Conservation (phyloP, 2,113 vertebrate species). For the Scortum barcoo region DNA sequence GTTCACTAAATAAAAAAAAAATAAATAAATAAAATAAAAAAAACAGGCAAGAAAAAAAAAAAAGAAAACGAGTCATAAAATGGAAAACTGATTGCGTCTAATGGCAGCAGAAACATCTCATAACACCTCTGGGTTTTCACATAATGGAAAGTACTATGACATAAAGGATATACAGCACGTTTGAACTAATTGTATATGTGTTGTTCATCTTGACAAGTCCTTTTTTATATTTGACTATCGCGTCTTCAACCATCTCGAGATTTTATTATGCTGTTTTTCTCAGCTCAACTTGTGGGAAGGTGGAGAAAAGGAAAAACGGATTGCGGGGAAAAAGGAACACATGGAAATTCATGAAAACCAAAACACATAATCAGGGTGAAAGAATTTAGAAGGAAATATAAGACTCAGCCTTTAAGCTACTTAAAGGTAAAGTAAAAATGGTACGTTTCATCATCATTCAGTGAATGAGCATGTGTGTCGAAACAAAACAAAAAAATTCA, state of each 20-base stretch:
- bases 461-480: not conserved
- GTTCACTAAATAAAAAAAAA: too few relatives aligned
- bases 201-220: not conserved
- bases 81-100: not conserved
- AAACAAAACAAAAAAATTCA: not conserved
- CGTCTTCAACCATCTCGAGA: constrained; percentile 3
- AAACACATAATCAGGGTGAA: not conserved
- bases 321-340: not conserved
- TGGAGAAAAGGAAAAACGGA: constrained; percentile 9
- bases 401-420: not conserved
- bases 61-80: not conserved
- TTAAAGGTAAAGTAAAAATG: constrained; percentile 17
- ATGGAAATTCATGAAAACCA: not conserved
- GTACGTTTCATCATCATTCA: not conserved
- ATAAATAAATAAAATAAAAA: too few relatives aligned
- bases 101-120: not conserved
- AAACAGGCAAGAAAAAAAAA: too few relatives aligned
- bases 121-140: not conserved
- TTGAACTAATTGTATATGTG: not conserved
- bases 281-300: constrained; percentile 25
- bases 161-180: not conserved
- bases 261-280: constrained; percentile 3
- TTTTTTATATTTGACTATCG: constrained; percentile 1
- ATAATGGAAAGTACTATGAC: not conserved
- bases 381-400: not conserved